A percentile compares a stretch with the other conserved stretches of the same genome.
Evolutionary conservation across 2,888 invertebrate species (phyloP).

Genomic region (Catonia carolina): DNA sequence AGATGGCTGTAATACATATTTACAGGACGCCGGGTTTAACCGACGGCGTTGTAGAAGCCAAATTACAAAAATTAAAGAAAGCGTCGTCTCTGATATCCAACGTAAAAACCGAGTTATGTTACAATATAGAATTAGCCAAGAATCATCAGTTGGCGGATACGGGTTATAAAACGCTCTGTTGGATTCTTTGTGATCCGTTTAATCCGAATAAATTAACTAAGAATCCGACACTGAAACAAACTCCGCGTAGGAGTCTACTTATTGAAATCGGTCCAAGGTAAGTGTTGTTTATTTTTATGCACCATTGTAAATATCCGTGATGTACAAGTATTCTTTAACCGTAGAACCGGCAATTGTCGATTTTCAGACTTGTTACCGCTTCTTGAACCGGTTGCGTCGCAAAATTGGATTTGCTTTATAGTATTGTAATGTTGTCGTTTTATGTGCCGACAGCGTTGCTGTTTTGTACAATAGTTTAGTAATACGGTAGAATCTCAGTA

Average conservation of each 20-base stretch:
- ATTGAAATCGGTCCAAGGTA: constrained; percentile 89
- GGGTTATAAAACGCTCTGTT: constrained; percentile 53
- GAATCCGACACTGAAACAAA: constrained; percentile 46
- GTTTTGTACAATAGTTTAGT: too few species aligned
- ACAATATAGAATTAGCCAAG: constrained; percentile 69
- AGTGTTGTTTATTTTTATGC: constrained; percentile 18
- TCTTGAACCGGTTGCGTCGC: too few species aligned
- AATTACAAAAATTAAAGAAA: constrained; percentile 34
- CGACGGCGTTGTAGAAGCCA: constrained; percentile 34
- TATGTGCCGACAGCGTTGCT: too few species aligned
- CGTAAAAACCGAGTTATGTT: constrained; percentile 70
- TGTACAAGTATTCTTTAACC: too few species aligned
- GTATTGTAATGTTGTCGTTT: too few species aligned
- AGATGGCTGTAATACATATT: constrained; percentile 30
- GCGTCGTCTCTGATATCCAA: constrained; percentile 41
- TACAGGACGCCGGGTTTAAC: constrained; percentile 39
- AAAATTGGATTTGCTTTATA: too few species aligned
- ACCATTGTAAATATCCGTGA: too few species aligned
- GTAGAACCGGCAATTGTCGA: too few species aligned
- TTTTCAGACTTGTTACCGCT: too few species aligned
- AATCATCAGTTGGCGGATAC: constrained; percentile 49
- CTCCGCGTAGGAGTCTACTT: constrained; percentile 46
- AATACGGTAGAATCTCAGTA: too few species aligned
- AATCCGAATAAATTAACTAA: constrained; percentile 52
- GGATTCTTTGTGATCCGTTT: constrained; percentile 71